Base-by-base conservation (phyloP, 2,797 vertebrate species). In the Novumbra hubbsi region DNA sequence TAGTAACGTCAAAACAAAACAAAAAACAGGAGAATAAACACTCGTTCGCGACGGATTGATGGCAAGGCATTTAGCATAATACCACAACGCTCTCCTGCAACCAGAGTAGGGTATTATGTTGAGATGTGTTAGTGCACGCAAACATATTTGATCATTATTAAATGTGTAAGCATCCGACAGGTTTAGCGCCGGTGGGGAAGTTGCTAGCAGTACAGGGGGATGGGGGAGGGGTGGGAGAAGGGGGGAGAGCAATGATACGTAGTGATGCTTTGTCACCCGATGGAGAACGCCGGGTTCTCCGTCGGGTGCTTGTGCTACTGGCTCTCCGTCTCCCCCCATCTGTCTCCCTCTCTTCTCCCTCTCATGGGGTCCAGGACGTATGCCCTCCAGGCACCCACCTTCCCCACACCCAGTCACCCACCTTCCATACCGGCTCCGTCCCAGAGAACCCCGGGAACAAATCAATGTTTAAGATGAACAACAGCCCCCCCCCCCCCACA, bases 391-490 rank as follows among this genome's bases (percentile, higher is more conserved):
- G 11, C 17, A 27, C 9, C 8, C 15, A 19, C 24, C 28, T 7
- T 55, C 16, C 68, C 28, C 28, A 74, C 68, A 75, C 84, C 81
- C 34, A 38, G 41, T 45, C 41, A 1, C 9, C 41, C 73, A 32
- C 52, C 73, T 79, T 74, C 76, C 77, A 77, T 78, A 82, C 80
- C 68, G 52, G 78, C 77, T 85, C 83, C 84, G 5, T 41, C 76
- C 83, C 81, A 81, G 76, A 83, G 84, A 88, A 86, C 83, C 88
- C 83, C 83, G 77, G 84, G 79, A 84, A 87, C 88, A 88, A 91
- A 92, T 92, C 90, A 89, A 92, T 92, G 88, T 81, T 76, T 55
- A 85, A 88, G 88, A 89, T 90, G 86, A 91, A 87, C 88, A 85
- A 83, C 88, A 90, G 88, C 91, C 88, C 90, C 88, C 89, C 45